phyloP scores from a whole-genome alignment of 2,113 vertebrate species.

The Caretta caretta region DNA sequence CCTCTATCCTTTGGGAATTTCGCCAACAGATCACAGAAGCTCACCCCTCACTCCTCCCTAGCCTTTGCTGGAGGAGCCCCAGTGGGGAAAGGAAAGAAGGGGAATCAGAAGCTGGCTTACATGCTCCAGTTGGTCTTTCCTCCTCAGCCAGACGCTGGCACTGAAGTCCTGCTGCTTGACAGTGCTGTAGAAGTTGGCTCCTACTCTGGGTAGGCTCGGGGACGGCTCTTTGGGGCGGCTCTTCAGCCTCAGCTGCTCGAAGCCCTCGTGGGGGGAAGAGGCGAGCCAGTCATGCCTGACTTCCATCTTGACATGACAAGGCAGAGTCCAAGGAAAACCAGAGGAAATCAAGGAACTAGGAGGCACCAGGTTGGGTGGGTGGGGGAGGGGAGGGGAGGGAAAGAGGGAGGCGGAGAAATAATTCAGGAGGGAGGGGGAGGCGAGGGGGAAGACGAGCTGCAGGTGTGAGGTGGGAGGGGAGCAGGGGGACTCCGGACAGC shows the following conservation, averaged over 20 bases:
- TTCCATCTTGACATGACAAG: constrained; percentile 84
- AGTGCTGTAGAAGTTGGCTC: constrained; percentile 85
- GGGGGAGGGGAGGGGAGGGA: not conserved
- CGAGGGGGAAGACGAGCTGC: not conserved
- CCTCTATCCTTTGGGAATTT: not conserved
- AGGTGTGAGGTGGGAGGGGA: not conserved
- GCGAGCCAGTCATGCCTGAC: constrained; percentile 84
- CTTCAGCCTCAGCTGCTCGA: constrained; percentile 84
- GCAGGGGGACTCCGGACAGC: not conserved
- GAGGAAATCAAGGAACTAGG: constrained; percentile 32
- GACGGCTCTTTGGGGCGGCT: constrained; percentile 79
- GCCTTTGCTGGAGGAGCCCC: not conserved
- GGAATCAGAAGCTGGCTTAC: constrained; percentile 81
- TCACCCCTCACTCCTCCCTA: constrained; percentile 4
- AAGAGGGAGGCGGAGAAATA: not conserved
- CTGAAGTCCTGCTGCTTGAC: constrained; percentile 95
- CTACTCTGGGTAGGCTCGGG: constrained; percentile 79
- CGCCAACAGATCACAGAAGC: not conserved
- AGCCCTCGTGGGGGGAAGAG: constrained; percentile 79
- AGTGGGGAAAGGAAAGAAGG: not conserved
- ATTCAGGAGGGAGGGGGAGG: not conserved
- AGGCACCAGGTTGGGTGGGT: not conserved
- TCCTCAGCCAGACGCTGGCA: constrained; percentile 91
- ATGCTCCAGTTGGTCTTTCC: constrained; percentile 92
- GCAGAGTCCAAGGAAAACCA: constrained; percentile 58